These are phyloP conservation scores for Drosophila nebulosa DNA, from an alignment of 1,140 invertebrate genomes.

Conservation along the genomic window DNA sequence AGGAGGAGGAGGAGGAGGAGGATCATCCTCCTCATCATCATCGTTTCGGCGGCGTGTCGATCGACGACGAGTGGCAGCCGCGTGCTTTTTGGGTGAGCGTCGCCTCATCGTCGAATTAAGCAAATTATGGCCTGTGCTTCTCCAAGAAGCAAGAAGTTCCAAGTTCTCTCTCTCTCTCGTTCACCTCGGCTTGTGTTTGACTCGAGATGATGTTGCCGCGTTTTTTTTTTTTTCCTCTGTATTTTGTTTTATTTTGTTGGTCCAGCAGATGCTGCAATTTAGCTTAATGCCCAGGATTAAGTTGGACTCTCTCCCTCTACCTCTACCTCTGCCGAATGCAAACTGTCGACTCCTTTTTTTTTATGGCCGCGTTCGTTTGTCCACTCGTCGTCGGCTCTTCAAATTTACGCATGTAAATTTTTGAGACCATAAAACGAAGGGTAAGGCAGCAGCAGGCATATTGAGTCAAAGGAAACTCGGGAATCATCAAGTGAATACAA, in stretches of 20 bases:
- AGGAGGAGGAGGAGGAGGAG: neutral
- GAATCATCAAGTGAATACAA: neutral
- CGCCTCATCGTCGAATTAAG: slow-evolving; percentile 71
- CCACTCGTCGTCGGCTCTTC: slow-evolving; percentile 35
- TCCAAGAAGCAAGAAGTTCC: slow-evolving; percentile 12
- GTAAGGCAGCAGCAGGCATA: neutral
- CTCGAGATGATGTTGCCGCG: slow-evolving; percentile 12
- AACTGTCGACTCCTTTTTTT: slow-evolving; percentile 70
- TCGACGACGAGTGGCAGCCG: slow-evolving; percentile 72
- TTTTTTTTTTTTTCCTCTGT: neutral
- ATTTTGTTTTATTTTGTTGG: neutral
- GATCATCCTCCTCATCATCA: slow-evolving; percentile 55
- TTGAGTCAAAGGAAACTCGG: neutral
- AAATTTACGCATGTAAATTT: slow-evolving; percentile 73
- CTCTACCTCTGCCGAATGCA: slow-evolving; percentile 15
- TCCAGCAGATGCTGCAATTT: slow-evolving; percentile 62
- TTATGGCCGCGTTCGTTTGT: slow-evolving; percentile 21
- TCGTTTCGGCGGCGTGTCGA: neutral
- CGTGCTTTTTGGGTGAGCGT: slow-evolving; percentile 45
- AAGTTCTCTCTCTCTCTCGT: neutral
- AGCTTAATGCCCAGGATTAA: slow-evolving; percentile 74
- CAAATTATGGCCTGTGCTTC: slow-evolving; percentile 63
- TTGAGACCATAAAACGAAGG: slow-evolving; percentile 13
- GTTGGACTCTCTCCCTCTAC: slow-evolving; percentile 19
- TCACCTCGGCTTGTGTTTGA: slow-evolving; percentile 32